These are phyloP conservation scores for Acyrthosiphon pisum DNA, from an alignment of 1,140 invertebrate genomes.

Conservation along the genomic window DNA sequence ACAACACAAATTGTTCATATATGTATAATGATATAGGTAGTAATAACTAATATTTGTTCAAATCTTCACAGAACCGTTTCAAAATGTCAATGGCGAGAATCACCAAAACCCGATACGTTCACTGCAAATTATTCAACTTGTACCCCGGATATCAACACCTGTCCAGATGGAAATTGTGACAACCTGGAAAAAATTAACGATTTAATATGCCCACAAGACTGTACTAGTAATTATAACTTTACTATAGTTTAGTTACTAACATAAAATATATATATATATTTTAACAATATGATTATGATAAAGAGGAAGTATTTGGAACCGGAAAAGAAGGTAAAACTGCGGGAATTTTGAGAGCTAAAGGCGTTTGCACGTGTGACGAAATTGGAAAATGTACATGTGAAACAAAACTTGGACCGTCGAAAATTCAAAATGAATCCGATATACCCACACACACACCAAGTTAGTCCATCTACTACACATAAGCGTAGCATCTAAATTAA, in stretches of 20 bases:
- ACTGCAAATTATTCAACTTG: slow-evolving; percentile 41
- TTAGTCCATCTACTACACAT: not conserved
- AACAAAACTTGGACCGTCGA: not conserved
- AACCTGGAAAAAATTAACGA: not conserved
- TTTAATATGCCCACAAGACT: slow-evolving; percentile 48
- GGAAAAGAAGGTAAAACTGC: not conserved
- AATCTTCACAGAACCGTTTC: not conserved
- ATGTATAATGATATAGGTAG: not conserved
- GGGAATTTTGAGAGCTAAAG: not conserved
- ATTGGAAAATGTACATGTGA: slow-evolving; percentile 47
- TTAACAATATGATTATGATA: not conserved
- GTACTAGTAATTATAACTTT: slow-evolving; percentile 32
- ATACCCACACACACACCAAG: not conserved
- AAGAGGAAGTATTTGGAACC: slow-evolving; percentile 33
- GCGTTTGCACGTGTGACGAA: slow-evolving; percentile 48
- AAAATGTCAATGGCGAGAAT: slow-evolving; percentile 54
- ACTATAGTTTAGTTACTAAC: not conserved
- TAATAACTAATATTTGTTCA: not conserved
- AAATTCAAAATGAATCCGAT: not conserved
- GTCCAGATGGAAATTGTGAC: slow-evolving; percentile 39
- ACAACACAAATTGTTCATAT: too few species aligned
- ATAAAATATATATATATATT: not conserved
- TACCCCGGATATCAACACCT: slow-evolving; percentile 28
- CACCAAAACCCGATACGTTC: slow-evolving; percentile 1
- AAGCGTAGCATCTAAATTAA: not conserved